phyloP scores from a whole-genome alignment of 1,140 invertebrate species.

The Aplysia californica region DNA sequence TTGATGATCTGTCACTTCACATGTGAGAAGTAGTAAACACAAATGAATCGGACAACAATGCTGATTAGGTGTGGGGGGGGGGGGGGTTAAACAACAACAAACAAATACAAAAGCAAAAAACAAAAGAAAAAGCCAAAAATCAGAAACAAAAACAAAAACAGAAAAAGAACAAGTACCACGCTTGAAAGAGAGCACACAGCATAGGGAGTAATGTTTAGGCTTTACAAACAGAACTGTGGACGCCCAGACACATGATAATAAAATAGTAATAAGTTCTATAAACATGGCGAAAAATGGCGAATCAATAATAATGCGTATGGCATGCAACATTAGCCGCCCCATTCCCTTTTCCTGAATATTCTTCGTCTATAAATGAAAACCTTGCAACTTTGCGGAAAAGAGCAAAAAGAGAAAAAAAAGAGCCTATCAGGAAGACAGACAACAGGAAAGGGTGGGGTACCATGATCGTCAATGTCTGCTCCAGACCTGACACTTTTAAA shows the following conservation, averaged over 20 bases:
- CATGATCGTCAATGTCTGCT: too few relatives aligned
- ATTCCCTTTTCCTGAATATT: too few relatives aligned
- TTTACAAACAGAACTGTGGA: neutral
- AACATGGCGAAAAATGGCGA: neutral
- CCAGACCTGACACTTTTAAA: too few relatives aligned
- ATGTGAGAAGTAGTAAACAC: too few relatives aligned
- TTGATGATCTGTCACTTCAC: too few relatives aligned
- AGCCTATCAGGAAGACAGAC: too few relatives aligned
- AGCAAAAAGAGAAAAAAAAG: neutral
- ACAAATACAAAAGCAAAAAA: too few relatives aligned
- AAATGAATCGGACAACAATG: too few relatives aligned
- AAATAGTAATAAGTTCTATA: neutral
- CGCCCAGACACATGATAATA: neutral
- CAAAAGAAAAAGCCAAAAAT: neutral
- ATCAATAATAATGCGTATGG: neutral
- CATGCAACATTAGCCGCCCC: neutral
- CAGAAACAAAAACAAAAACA: neutral
- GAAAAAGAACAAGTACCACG: neutral
- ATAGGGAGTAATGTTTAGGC: neutral
- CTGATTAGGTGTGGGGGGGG: too few relatives aligned
- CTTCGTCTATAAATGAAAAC: neutral
- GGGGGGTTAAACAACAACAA: too few relatives aligned
- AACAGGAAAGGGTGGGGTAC: too few relatives aligned
- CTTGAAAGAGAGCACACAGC: neutral
- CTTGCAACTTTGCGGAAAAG: neutral